Conservation (phyloP, 2,797 vertebrate species). For the Argentina silus region DNA sequence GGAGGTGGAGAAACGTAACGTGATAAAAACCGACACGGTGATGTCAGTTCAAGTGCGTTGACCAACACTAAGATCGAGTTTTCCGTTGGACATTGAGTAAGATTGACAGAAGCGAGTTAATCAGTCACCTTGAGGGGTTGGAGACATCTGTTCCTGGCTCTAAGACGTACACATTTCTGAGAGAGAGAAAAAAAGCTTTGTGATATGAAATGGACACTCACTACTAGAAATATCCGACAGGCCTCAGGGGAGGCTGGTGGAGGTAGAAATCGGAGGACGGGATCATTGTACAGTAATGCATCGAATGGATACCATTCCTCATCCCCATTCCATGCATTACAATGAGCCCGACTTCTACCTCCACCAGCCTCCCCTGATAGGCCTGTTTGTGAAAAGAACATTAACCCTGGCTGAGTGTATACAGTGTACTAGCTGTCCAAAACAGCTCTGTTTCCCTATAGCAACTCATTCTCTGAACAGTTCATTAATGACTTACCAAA, state of each 20-base stretch:
- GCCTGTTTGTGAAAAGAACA: too few species aligned
- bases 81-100: neutral
- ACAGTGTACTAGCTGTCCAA: neutral
- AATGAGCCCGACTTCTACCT: too few species aligned
- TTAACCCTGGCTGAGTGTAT: too few species aligned
- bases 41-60: slow-evolving; percentile 3
- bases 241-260: too few species aligned
- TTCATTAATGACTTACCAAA: neutral
- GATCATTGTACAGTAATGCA: too few species aligned
- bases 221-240: too few species aligned
- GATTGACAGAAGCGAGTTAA: neutral
- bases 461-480: neutral
- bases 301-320: too few species aligned
- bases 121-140: neutral
- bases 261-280: too few species aligned
- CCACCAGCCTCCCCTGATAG: too few species aligned
- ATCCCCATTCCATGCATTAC: too few species aligned
- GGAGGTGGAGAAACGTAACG: neutral
- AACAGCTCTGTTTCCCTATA: neutral
- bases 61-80: neutral
- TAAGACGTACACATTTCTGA: neutral
- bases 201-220: neutral
- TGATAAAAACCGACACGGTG: neutral
- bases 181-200: neutral
- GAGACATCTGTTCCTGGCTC: too few species aligned